Conservation (phyloP, 2,113 vertebrate genomes). For the Nansenia antarctica region DNA sequence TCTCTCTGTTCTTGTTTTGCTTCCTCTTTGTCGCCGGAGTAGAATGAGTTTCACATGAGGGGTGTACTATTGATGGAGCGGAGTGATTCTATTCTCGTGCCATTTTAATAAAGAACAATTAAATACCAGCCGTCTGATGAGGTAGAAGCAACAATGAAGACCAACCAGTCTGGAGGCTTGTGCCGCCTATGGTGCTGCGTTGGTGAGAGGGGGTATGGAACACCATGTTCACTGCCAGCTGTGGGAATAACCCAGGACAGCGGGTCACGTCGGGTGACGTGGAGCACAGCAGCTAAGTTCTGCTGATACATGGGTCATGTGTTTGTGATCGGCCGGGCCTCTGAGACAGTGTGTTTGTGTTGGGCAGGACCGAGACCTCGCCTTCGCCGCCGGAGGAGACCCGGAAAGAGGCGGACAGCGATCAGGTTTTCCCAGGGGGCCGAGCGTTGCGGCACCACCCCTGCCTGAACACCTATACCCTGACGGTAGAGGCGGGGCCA, state of each 20-base stretch:
- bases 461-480: constrained; percentile 75
- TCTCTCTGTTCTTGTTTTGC: no score
- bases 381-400: no score
- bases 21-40: neutral
- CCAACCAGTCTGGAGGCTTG: neutral
- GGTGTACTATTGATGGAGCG: neutral
- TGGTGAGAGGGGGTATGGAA: neutral
- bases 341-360: constrained; percentile 31
- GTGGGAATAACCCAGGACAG: neutral
- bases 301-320: neutral
- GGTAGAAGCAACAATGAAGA: neutral
- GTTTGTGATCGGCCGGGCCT: neutral
- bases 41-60: neutral
- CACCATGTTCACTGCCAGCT: neutral
- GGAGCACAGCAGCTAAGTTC: neutral
- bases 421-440: constrained; percentile 70
- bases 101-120: neutral
- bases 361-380: constrained; percentile 61
- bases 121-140: neutral
- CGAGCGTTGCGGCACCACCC: constrained; percentile 79
- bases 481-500: constrained; percentile 62
- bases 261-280: neutral
- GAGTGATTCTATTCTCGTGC: neutral
- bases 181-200: neutral
- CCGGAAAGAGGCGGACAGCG: constrained; percentile 71